Evolutionary conservation across 2,113 vertebrate species (phyloP), one percentile per base, ranked within the genome.

Genomic region (Scalopus aquaticus): DNA sequence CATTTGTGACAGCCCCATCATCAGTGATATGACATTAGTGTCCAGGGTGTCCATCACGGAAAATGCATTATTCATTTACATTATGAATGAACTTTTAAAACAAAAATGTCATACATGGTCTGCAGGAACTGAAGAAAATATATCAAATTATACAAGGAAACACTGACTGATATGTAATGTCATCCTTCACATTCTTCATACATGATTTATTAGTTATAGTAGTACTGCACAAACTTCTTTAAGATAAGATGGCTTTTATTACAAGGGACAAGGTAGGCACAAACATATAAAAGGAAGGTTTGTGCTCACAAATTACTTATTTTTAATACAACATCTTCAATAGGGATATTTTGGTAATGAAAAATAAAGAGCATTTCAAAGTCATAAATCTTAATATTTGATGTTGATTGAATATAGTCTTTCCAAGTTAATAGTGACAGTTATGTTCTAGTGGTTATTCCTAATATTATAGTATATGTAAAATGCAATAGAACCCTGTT

Each of bases 61-160:
- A 82, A 91, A 96, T 82, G 22, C 42, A 91, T 88, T 88, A 93
- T 89, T 96, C 64, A 91, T 86, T 95, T 93, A 88, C 20, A 86
- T 86, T 94, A 94, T 80, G 51, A 93, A 90, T 90, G 39, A 87
- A 91, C 49, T 82, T 95, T 91, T 64, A 65, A 87, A 76, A 84
- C 6, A 89, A 93, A 95, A 96, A 49, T 91, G 67, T 88, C 86
- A 93, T 73, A 82, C 30, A 67, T 58, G 22, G 37, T 35, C 69
- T 89, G 9, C 11, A 82, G 37, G 83, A 95, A 86, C 49, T 89
- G 24, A 93, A 69, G 51, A 62, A 86, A 88, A 86, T 80, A 74
- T 73, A 62, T 56, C 22, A 88, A 91, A 60, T 79, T 88, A 70
- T 78, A 88, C 6, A 96, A 64, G 85, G 17, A 67, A 64, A 0